These are phyloP conservation scores for Phainopepla nitens DNA, from an alignment of 2,113 vertebrate genomes.

Conservation along the genomic window DNA sequence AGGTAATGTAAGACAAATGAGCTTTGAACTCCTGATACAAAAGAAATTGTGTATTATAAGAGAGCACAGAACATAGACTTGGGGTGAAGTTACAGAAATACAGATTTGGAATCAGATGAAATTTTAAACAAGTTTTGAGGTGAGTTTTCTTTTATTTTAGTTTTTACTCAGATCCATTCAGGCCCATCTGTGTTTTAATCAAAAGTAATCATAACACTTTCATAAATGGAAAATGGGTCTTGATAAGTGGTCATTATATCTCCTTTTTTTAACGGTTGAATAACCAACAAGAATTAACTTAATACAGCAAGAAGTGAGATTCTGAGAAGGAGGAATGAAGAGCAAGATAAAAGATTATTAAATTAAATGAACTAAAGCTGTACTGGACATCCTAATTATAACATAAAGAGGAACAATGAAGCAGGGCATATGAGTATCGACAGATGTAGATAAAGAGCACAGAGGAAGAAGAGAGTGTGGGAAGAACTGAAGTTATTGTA, in stretches of 20 bases:
- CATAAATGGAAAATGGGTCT: background rate
- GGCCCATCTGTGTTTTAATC: background rate
- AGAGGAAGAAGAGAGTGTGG: background rate
- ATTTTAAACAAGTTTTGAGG: background rate
- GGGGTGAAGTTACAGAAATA: background rate
- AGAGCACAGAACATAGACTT: background rate
- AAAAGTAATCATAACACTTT: background rate
- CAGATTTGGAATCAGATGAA: background rate
- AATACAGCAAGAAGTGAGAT: background rate
- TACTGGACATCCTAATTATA: background rate
- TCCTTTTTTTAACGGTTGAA: conserved; percentile 17
- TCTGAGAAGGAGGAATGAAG: background rate
- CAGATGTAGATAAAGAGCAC: background rate
- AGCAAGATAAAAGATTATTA: background rate
- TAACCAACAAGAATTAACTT: conserved; percentile 11
- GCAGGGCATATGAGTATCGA: background rate
- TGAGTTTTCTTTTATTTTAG: conserved; percentile 3
- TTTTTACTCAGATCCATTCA: background rate
- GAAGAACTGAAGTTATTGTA: background rate
- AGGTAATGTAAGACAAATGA: conserved; percentile 13
- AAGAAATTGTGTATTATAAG: background rate
- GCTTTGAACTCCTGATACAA: background rate
- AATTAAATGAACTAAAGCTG: conserved; percentile 21
- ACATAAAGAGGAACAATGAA: background rate
- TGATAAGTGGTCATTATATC: conserved; percentile 3